Base-by-base conservation (phyloP, 2,797 vertebrate species). In the Gymnoscopelus microlampas region DNA sequence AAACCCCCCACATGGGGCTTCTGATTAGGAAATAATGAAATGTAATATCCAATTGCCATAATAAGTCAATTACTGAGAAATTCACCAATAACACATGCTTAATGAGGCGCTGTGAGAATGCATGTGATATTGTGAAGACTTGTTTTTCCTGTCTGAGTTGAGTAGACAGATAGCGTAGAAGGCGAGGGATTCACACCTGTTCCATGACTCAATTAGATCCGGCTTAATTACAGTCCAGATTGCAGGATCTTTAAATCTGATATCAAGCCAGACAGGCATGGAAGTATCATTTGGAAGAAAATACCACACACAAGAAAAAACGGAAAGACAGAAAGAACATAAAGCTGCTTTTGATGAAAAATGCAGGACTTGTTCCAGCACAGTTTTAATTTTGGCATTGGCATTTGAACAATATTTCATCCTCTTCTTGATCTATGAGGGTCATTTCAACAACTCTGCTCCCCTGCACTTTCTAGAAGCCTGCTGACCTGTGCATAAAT, bases 141-240 rank as follows among this genome's bases (percentile, higher is more conserved):
- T 35, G 72, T 71, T 76, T 79, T 76, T 51, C 0, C 9, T 81
- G 80, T 85, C 76, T 68, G 63, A 73, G 71, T 76, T 63, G 66
- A 32, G 60, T 61, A 66, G 73, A 60, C 70, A 74, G 71, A 78
- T 39, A 55, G 66, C 39, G 64, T 26, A 68, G 47, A 48, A 62
- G 62, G 50, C 61, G 58, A 85, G 82, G 2, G 78, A 85, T 92
- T 93, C 85, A 82, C 88, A 93, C 93, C 91, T 93, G 89, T 90
- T 80, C 85, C 82, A 87, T 87, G 91, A 86, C 89, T 92, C 87
- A 29, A 32, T 93, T 89, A 93, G 92, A 94, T 94, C 88, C 92
- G 91, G 90, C 89, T 93, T 94, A 93, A 96, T 96, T 94, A 95
- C 92, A 91, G 91, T 92, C 89, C 89, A 92, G 94, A 95, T 94